These are phyloP conservation scores for Anguilla rostrata DNA, from an alignment of 2,113 vertebrate species.

Conservation along the genomic window DNA sequence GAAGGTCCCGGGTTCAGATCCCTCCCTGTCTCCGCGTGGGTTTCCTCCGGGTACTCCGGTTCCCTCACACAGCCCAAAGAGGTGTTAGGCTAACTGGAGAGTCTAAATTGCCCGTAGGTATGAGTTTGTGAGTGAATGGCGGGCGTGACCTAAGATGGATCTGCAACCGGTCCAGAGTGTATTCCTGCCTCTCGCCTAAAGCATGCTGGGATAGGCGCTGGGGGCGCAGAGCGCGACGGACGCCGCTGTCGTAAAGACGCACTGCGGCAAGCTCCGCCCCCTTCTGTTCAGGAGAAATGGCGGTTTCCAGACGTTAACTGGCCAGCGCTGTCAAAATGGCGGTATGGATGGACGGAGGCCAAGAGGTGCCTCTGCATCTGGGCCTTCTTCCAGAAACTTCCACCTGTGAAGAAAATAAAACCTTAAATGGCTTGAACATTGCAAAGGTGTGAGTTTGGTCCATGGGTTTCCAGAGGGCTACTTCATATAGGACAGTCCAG, in stretches of 20 bases:
- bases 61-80: too few species aligned
- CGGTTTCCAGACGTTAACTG: not conserved
- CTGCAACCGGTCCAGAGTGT: too few species aligned
- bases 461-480: not conserved
- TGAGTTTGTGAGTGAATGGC: too few species aligned
- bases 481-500: not conserved
- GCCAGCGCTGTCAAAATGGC: not conserved
- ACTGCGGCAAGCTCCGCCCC: not conserved
- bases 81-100: too few species aligned
- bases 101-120: too few species aligned
- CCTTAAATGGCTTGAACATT: not conserved
- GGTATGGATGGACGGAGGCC: not conserved
- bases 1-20: too few species aligned
- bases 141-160: too few species aligned
- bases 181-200: too few species aligned
- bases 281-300: not conserved
- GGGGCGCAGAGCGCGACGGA: not conserved
- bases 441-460: not conserved
- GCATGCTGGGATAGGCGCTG: too few species aligned
- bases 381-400: not conserved
- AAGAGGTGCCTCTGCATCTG: not conserved
- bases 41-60: too few species aligned
- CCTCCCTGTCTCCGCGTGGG: too few species aligned
- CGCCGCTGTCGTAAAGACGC: not conserved
- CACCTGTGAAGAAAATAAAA: not conserved